Conservation (phyloP, 2,888 invertebrate genomes). For the Lasiommata megera region DNA sequence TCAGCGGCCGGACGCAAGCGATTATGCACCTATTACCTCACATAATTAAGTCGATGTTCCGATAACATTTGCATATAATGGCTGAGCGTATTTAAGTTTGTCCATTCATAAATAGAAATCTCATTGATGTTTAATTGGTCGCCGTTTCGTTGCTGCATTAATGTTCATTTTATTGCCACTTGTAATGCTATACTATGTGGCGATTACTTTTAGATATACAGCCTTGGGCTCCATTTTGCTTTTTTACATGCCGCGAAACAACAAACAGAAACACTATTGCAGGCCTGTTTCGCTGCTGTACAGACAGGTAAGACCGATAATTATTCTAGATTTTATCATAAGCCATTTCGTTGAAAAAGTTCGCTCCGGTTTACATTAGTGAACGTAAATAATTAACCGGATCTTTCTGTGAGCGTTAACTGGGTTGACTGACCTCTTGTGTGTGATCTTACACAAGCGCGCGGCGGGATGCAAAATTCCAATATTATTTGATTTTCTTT, state of each 20-base stretch:
- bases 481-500: no score
- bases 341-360: no score
- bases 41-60: slow-evolving; percentile 64
- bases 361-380: no score
- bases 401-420: no score
- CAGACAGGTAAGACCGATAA: no score
- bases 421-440: no score
- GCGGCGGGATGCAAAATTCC: no score
- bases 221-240: slow-evolving; percentile 1
- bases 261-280: background rate
- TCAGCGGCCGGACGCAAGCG: slow-evolving; percentile 53
- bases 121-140: slow-evolving; percentile 32
- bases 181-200: background rate
- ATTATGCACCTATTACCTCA: slow-evolving; percentile 60
- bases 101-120: slow-evolving; percentile 55
- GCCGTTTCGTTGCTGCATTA: slow-evolving; percentile 19
- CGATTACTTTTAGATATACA: background rate
- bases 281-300: no score
- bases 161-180: slow-evolving; percentile 10
- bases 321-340: no score
- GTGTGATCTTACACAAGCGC: no score
- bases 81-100: slow-evolving; percentile 36
- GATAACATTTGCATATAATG: slow-evolving; percentile 75
- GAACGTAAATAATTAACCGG: no score
- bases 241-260: background rate